These are phyloP conservation scores for Psilopsiagon aurifrons DNA, from an alignment of 2,113 vertebrate species.

Conservation along the genomic window DNA sequence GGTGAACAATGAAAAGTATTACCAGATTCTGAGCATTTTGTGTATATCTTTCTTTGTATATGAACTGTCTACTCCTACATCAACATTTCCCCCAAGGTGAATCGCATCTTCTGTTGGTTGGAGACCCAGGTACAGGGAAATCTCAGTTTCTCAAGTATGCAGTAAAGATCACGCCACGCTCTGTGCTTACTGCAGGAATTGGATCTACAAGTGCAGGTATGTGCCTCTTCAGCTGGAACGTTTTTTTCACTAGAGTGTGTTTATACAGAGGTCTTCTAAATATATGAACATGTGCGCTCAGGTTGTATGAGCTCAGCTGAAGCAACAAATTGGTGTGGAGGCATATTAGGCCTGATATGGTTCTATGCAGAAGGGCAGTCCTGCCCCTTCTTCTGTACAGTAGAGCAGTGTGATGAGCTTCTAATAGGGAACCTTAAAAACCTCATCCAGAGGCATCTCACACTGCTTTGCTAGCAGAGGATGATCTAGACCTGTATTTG, in stretches of 20 bases:
- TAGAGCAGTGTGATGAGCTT: not conserved
- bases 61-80: not conserved
- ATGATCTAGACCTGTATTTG: not conserved
- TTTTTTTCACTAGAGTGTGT: not conserved
- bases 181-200: constrained; percentile 94
- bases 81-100: constrained; percentile 79
- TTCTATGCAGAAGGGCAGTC: not conserved
- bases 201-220: constrained; percentile 96
- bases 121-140: constrained; percentile 96
- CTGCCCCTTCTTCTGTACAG: not conserved
- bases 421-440: not conserved
- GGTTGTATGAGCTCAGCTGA: not conserved
- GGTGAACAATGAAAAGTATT: not conserved
- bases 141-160: constrained; percentile 98
- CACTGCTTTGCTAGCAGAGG: not conserved
- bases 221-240: not conserved
- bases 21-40: not conserved
- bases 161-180: constrained; percentile 92
- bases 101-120: constrained; percentile 93
- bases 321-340: not conserved
- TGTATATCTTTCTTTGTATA: not conserved
- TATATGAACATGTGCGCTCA: not conserved
- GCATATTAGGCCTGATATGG: not conserved
- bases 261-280: not conserved
- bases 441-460: not conserved